Base-by-base conservation (phyloP, 2,888 invertebrate species). In the Limnephilus lunatus region DNA sequence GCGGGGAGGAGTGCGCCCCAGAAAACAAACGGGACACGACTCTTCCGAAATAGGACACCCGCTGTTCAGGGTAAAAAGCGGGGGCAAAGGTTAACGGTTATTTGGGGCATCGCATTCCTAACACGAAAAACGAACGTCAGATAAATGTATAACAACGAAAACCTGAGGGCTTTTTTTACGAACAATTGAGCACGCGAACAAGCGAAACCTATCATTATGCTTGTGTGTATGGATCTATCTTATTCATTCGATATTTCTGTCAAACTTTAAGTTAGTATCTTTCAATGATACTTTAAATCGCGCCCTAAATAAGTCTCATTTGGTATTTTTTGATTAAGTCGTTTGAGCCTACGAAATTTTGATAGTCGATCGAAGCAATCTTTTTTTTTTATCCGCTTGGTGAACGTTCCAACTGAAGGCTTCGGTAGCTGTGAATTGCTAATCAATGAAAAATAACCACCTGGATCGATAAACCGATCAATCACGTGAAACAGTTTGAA, bases 401-500 rank as follows among this genome's bases (percentile, higher is more conserved):
- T 80, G 81, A 81, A 81, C 80, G 88, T 89, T 80, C 35, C 88
- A 80, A 89, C 80, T 80, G 88, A 89, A 89, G 35, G 88, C 81
- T 89, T 39, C 88, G 11, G 80, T 14, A 14, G 81, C 31, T 25
- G 81, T 32, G 12, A 44, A 44, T 44, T 35, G 35, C 14, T 68
- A 32, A 88, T 9, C 35, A 80, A 19, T 35, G 35, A 89, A 68
- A n/a, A 80, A 11, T 32, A 89, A 87, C 32, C 88, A 81, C 88
- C 88, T 89, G 88, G 68, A 89, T 35, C 88, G 80, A 19, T 89
- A n/a, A 35, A 35, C 88, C 86, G 25, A 86, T 86, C 44, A 53
- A 39, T 39, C 0, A 53, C 30, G 48, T 35, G 80, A 89, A 35
- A 39, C 3, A 80, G 4, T 89, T 80, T 88, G 35, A 32, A n/a